phyloP scores from a whole-genome alignment of 92 coral and sea anemone genomes.

The Palythoa heliodiscus region DNA sequence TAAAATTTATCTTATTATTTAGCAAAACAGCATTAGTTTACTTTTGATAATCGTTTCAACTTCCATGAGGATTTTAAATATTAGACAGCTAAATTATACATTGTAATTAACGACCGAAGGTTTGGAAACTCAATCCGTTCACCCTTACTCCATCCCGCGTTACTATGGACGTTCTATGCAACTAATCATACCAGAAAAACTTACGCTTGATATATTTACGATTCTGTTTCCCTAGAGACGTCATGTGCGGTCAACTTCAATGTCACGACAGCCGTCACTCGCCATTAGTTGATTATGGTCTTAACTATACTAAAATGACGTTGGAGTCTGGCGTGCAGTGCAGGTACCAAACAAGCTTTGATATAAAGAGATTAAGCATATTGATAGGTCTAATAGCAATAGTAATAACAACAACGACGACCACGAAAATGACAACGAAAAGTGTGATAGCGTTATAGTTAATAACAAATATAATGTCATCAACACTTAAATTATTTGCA shows the following conservation, averaged over 20 bases:
- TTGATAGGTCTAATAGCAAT: neutral
- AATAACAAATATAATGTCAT: too few species aligned
- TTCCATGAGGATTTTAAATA: too few species aligned
- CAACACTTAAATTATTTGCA: too few species aligned
- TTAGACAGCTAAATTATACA: too few species aligned
- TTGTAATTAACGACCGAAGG: too few species aligned
- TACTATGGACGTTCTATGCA: neutral
- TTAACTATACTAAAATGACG: constrained; percentile 54
- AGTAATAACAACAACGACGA: too few species aligned
- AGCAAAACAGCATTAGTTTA: too few species aligned
- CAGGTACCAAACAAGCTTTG: constrained; percentile 51
- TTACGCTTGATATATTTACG: neutral
- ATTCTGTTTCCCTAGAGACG: constrained; percentile 44
- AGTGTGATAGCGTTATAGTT: too few species aligned
- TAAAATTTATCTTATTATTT: too few species aligned
- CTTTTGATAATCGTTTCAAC: too few species aligned
- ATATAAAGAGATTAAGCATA: neutral
- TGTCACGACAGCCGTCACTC: constrained; percentile 49
- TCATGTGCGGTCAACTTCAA: constrained; percentile 76
- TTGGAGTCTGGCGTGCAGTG: constrained; percentile 54
- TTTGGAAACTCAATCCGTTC: too few species aligned
- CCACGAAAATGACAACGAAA: too few species aligned
- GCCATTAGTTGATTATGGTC: constrained; percentile 63
- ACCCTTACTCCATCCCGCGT: neutral
- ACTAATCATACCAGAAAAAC: neutral